phyloP scores from a whole-genome alignment of 2,797 vertebrate genomes.

The Pangasius krempfi region DNA sequence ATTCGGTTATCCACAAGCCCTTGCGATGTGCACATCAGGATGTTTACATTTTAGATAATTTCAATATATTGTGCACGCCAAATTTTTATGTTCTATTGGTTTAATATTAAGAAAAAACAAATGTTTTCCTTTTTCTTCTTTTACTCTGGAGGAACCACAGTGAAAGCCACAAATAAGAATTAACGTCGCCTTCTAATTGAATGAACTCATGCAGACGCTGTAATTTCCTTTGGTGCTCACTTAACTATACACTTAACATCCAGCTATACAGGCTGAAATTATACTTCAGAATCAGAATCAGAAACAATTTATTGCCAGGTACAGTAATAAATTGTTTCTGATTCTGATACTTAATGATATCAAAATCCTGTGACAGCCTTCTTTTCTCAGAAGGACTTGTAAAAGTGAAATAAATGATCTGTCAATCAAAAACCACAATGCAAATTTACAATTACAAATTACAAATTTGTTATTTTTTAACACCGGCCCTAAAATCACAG shows the following conservation, averaged over 20 bases:
- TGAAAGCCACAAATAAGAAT: neutral
- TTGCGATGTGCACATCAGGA: too few relatives aligned
- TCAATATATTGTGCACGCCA: too few relatives aligned
- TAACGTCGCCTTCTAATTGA: neutral
- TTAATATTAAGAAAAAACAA: neutral
- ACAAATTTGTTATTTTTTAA: too few relatives aligned
- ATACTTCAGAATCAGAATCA: too few relatives aligned
- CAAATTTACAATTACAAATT: too few relatives aligned
- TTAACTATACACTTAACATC: neutral
- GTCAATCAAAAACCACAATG: neutral
- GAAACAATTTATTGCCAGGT: too few relatives aligned
- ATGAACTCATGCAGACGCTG: neutral
- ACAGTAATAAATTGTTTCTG: too few relatives aligned
- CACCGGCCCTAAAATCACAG: neutral
- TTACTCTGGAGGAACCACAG: neutral
- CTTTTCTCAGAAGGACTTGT: neutral
- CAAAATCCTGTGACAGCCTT: neutral
- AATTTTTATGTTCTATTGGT: neutral
- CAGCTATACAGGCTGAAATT: neutral
- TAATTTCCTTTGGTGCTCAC: neutral
- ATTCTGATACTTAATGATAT: neutral
- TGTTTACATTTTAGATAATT: too few relatives aligned
- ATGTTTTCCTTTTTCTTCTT: neutral
- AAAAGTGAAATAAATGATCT: neutral
- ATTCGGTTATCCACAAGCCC: too few relatives aligned